phyloP scores from a whole-genome alignment of 2,888 invertebrate species.

The Troides oblongomaculatus region DNA sequence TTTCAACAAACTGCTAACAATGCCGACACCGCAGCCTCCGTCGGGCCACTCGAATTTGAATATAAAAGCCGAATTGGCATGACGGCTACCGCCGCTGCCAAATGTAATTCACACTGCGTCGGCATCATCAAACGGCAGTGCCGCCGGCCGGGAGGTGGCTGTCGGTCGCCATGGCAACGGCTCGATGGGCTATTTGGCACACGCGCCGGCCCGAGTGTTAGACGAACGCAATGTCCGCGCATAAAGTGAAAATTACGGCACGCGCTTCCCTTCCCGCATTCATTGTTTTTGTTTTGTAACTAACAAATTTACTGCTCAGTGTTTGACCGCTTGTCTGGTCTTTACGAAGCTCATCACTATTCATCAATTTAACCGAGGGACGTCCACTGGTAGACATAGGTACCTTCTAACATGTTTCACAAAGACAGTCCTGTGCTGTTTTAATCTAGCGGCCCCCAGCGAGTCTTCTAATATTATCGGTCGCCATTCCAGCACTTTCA shows the following conservation, averaged over 20 bases:
- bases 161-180: constrained; percentile 21
- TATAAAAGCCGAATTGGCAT: constrained; percentile 25
- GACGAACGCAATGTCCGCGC: constrained; percentile 11
- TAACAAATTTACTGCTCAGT: too few species aligned
- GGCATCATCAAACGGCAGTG: constrained; percentile 18
- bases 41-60: constrained; percentile 20
- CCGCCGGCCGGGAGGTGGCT: background rate
- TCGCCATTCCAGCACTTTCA: too few species aligned
- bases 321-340: too few species aligned
- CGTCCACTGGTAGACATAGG: too few species aligned
- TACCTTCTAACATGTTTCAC: too few species aligned
- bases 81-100: constrained; percentile 19
- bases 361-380: too few species aligned
- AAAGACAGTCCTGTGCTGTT: too few species aligned
- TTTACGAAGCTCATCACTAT: too few species aligned
- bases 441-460: too few species aligned
- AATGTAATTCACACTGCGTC: constrained; percentile 27
- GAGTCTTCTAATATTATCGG: too few species aligned
- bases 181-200: constrained; percentile 26
- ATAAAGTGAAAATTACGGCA: background rate
- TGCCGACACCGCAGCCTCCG: background rate
- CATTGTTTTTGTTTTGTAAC: too few species aligned
- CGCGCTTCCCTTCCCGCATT: background rate
- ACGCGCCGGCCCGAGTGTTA: constrained; percentile 10
- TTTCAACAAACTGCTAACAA: background rate